Conservation (phyloP, 1,140 invertebrate species). For the Babylonia areolata region DNA sequence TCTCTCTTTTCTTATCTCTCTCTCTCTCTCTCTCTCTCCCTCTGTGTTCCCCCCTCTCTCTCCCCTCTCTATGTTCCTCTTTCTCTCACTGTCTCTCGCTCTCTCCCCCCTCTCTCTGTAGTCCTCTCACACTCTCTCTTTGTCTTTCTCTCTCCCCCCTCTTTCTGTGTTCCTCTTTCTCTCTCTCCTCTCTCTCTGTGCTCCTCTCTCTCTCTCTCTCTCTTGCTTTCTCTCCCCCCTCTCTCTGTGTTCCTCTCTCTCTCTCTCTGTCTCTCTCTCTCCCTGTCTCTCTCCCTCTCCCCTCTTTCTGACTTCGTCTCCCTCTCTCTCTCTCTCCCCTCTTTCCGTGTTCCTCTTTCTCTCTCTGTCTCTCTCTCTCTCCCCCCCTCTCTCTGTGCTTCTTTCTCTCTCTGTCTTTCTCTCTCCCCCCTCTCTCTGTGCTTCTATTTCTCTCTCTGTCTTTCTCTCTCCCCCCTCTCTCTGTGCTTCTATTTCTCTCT, state of each 20-base stretch:
- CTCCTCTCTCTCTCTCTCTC: neutral
- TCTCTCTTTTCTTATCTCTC: neutral
- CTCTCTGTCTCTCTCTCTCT: neutral
- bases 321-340: neutral
- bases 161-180: neutral
- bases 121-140: neutral
- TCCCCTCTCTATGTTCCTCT: neutral
- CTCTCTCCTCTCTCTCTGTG: neutral
- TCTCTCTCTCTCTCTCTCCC: slow-evolving; percentile 6
- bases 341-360: neutral
- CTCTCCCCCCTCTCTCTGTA: neutral
- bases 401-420: neutral
- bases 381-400: neutral
- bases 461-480: neutral
- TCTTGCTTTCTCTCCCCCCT: neutral
- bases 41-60: neutral
- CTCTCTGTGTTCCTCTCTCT: neutral
- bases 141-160: neutral
- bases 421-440: neutral
- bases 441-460: neutral
- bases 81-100: neutral
- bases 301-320: neutral
- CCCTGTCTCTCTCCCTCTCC: neutral
- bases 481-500: neutral
- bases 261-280: neutral